A percentile compares a stretch with the other conserved stretches of the same genome.
Conservation (phyloP, 1,140 invertebrate species). For the Manduca sexta region DNA sequence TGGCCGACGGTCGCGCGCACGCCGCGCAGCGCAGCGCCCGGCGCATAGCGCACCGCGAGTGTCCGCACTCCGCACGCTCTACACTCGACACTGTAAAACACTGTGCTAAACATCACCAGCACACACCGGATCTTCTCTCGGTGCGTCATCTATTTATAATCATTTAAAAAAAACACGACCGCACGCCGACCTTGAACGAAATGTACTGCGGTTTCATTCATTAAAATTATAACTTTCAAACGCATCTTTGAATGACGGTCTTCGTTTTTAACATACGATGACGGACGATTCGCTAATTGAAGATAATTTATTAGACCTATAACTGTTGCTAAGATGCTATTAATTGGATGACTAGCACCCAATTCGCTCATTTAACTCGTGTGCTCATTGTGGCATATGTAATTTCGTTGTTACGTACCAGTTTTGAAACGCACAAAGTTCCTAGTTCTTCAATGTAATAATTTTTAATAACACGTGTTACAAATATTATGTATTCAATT, state of each 20-base stretch:
- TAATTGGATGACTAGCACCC: slow-evolving; percentile 30
- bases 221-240: slow-evolving; percentile 28
- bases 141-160: slow-evolving; percentile 55
- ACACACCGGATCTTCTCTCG: slow-evolving; percentile 39
- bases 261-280: slow-evolving; percentile 13
- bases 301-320: slow-evolving; percentile 35
- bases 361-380: slow-evolving; percentile 10
- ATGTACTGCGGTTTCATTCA: slow-evolving; percentile 28
- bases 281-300: slow-evolving; percentile 35
- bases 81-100: slow-evolving; percentile 9
- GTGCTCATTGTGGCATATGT: slow-evolving; percentile 1
- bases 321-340: slow-evolving; percentile 26
- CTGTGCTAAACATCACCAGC: slow-evolving; percentile 17
- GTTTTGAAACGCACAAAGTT: not conserved
- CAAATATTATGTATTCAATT: no score
- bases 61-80: slow-evolving; percentile 12
- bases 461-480: no score
- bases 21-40: slow-evolving; percentile 37
- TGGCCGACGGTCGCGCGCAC: slow-evolving; percentile 45
- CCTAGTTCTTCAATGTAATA: no score
- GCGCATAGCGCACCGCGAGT: slow-evolving; percentile 34
- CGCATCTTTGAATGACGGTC: slow-evolving; percentile 15
- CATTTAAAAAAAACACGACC: slow-evolving; percentile 18
- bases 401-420: not conserved
- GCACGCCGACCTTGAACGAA: slow-evolving; percentile 42